Percentiles rank a stretch among this genome's conserved stretches.
Evolutionary conservation across 2,888 invertebrate genomes (phyloP).

Genomic region (Athalia rosae): DNA sequence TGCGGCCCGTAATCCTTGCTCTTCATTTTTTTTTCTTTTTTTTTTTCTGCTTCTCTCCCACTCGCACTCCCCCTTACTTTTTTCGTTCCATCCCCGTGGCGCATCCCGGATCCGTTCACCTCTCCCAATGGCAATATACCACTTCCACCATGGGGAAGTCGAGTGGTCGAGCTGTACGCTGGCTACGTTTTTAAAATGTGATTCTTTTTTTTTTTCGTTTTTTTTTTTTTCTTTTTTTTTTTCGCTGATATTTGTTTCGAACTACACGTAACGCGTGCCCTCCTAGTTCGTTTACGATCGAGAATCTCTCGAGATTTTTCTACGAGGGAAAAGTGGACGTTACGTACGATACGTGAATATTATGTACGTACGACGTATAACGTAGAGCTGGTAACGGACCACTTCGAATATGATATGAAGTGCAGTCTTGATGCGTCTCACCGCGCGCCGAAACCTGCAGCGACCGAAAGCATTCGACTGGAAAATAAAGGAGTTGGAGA

Average conservation of each 20-base stretch:
- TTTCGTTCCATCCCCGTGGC: no score
- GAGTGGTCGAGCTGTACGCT: conserved; percentile 11
- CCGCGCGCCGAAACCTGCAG: background rate
- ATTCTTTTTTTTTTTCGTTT: background rate
- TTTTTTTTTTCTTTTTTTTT: no score
- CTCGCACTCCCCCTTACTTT: background rate
- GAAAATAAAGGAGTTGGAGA: background rate
- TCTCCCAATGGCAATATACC: no score
- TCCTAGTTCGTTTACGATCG: no score
- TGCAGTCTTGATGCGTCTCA: background rate
- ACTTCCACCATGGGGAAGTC: background rate
- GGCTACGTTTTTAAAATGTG: background rate
- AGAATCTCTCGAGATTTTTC: no score
- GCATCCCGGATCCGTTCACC: no score
- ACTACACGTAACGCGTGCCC: no score
- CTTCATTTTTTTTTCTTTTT: background rate
- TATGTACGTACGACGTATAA: no score
- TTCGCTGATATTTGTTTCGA: no score
- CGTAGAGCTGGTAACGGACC: conserved; percentile 10
- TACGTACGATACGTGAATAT: no score
- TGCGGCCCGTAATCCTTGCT: background rate
- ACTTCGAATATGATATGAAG: conserved; percentile 25
- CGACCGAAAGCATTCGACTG: background rate
- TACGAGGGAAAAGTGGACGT: no score
- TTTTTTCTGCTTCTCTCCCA: background rate